phyloP scores from a whole-genome alignment of 2,888 invertebrate genomes.

The Eudemis profundana region DNA sequence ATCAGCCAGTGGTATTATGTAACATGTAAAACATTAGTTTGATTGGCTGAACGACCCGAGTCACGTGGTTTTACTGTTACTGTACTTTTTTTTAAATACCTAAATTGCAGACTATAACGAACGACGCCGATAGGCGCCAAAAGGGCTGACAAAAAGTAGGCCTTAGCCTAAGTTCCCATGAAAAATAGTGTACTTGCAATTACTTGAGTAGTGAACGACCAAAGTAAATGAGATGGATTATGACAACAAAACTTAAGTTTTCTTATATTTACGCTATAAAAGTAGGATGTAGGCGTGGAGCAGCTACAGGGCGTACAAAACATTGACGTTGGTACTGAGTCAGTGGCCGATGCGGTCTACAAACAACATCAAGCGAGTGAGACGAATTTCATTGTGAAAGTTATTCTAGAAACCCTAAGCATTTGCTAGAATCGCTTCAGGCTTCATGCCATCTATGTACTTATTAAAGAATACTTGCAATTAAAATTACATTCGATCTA shows the following conservation, averaged over 20 bases:
- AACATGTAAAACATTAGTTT: no score
- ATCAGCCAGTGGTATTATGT: no score
- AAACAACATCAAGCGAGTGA: constrained; percentile 66
- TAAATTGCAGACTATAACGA: no score
- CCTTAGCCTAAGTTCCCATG: no score
- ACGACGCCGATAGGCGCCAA: no score
- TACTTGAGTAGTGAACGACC: constrained; percentile 3
- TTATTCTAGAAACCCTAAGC: neutral
- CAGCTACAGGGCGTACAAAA: constrained; percentile 81
- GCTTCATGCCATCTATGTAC: neutral
- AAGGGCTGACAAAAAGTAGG: no score
- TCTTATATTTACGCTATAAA: constrained; percentile 82
- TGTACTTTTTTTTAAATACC: no score
- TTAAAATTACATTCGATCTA: neutral
- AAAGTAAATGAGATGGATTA: constrained; percentile 18
- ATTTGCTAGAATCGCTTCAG: neutral
- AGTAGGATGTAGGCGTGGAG: constrained; percentile 74
- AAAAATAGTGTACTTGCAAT: no score
- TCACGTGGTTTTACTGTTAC: no score
- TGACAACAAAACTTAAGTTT: constrained; percentile 52
- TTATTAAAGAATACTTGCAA: neutral
- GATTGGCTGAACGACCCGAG: no score
- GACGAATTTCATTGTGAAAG: constrained; percentile 37
- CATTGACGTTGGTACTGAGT: constrained; percentile 77
- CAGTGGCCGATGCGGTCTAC: constrained; percentile 68